Evolutionary conservation across 2,888 invertebrate species (phyloP).

Genomic region (Macrophya alboannulata): DNA sequence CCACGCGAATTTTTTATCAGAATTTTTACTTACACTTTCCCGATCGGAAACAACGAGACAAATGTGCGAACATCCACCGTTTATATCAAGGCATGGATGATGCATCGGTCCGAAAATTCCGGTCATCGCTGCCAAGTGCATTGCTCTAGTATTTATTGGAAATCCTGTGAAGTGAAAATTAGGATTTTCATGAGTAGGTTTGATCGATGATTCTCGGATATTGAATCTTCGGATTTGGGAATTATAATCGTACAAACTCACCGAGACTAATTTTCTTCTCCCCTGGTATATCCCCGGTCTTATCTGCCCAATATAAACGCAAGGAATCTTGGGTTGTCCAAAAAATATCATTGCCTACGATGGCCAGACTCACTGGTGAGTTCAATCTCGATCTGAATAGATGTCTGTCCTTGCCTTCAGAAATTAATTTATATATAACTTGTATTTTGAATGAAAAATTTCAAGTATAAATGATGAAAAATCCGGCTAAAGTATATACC

Average conservation of each 20-base stretch:
- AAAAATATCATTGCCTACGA: slow-evolving; percentile 85
- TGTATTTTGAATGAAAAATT: neutral
- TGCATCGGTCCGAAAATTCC: slow-evolving; percentile 72
- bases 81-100: slow-evolving; percentile 84
- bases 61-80: slow-evolving; percentile 88
- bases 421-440: slow-evolving; percentile 33
- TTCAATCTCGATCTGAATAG: slow-evolving; percentile 75
- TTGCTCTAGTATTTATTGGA: slow-evolving; percentile 71
- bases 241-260: slow-evolving; percentile 65
- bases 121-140: slow-evolving; percentile 82
- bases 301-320: slow-evolving; percentile 84
- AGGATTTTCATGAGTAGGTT: slow-evolving; percentile 1
- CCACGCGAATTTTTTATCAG: neutral
- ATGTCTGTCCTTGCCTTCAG: slow-evolving; percentile 77
- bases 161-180: slow-evolving; percentile 68
- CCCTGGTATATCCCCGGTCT: slow-evolving; percentile 75
- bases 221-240: slow-evolving; percentile 38
- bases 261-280: slow-evolving; percentile 78
- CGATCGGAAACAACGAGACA: slow-evolving; percentile 82
- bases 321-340: slow-evolving; percentile 85
- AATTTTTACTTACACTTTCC: slow-evolving; percentile 29
- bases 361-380: slow-evolving; percentile 83
- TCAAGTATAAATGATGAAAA: neutral
- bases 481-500: slow-evolving; percentile 78
- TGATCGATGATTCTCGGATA: slow-evolving; percentile 9